These are phyloP conservation scores for Chrysochloris asiatica DNA, from an alignment of 2,113 vertebrate species.

Conservation along the genomic window DNA sequence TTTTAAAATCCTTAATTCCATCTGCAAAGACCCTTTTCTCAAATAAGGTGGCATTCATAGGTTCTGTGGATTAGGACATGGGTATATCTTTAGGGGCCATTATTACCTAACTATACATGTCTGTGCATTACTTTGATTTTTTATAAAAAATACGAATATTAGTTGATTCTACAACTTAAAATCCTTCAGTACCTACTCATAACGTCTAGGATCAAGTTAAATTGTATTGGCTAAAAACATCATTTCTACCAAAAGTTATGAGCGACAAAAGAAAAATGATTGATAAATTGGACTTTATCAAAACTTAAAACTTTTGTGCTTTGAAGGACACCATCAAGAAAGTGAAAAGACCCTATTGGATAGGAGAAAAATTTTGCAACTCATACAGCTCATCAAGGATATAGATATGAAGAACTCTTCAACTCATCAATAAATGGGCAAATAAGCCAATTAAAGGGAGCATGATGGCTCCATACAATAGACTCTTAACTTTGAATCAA, in stretches of 20 bases:
- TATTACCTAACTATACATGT: too few species aligned
- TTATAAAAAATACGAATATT: too few species aligned
- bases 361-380: neutral
- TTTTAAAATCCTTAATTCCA: slow-evolving; percentile 9
- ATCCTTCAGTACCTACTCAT: neutral
- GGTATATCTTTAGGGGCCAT: neutral
- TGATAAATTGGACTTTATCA: too few species aligned
- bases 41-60: neutral
- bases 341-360: neutral
- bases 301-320: too few species aligned
- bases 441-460: too few species aligned
- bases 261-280: too few species aligned
- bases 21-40: neutral
- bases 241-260: neutral
- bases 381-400: neutral
- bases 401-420: neutral
- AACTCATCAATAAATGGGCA: neutral
- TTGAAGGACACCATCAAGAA: too few species aligned
- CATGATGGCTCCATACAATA: too few species aligned
- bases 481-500: too few species aligned
- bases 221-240: slow-evolving; percentile 26
- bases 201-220: slow-evolving; percentile 17
- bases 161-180: slow-evolving; percentile 18
- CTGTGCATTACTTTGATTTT: neutral
- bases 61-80: neutral